Base-by-base conservation (phyloP, 2,113 vertebrate species). In the Sula dactylatra region DNA sequence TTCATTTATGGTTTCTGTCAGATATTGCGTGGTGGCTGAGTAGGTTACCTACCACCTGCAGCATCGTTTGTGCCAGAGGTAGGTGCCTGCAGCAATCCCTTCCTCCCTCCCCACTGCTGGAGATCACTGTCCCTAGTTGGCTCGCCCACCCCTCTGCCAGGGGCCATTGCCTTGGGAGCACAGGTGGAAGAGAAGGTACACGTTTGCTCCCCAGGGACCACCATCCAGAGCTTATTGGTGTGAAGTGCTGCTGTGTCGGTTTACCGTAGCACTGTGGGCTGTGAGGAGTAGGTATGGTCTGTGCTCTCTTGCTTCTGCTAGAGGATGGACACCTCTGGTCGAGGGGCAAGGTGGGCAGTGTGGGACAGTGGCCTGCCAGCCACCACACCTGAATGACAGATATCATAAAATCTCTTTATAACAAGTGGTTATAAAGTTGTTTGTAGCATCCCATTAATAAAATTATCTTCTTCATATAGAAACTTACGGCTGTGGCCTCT, bases 241-340 rank as follows among this genome's bases (percentile, higher is more conserved):
- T 40, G 25, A 76, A 88, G 47, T 31, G 40, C 29, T 56, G 13
- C 47, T 67, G 2, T 0, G 0, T 15, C 0, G 0, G 12, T 38
- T 82, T 58, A 26, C 26, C 10, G 1, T 14, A 64, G 38, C 18
- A 20, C 19, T 24, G 20, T 0, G 2, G 15, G 7, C 31, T 86
- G 11, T 32, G 38, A 69, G 59, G 55, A 49, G n/a, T 19, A 50
- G 8, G 7, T 62, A n/a, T 0, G 0, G 6, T 44, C 52, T 44
- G 34, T 40, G 7, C 2, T 50, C 17, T 59, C 32, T 77, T 71
- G 31, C 11, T 64, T 45, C 70, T 86, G 31, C n/a, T 27, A n/a
- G 4, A n/a, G 27, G 26, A 61, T 8, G 16, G 10, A n/a, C 40
- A 54, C 9, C 44, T 79, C 32, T 52, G 42, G 16, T 8, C 4